These are phyloP conservation scores for Cancer borealis DNA, from an alignment of 2,888 invertebrate genomes.

Conservation along the genomic window DNA sequence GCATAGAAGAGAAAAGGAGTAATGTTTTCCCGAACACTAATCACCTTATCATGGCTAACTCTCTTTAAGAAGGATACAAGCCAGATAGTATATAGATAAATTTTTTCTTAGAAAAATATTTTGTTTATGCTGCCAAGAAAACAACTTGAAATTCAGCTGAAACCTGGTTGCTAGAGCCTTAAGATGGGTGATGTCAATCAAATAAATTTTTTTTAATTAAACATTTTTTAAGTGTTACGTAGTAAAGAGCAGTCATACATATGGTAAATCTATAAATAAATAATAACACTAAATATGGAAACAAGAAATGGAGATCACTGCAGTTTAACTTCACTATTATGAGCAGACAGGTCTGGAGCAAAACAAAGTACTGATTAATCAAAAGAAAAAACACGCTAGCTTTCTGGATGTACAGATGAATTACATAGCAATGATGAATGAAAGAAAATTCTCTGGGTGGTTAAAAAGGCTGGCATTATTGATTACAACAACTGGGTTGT, in stretches of 20 bases:
- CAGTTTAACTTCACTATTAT: not conserved
- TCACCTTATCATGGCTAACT: no score
- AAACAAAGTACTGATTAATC: not conserved
- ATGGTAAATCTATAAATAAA: not conserved
- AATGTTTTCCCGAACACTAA: no score
- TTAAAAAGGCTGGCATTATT: not conserved
- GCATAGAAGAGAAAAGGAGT: no score
- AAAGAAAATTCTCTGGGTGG: not conserved
- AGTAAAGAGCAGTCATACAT: not conserved
- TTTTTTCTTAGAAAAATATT: no score
- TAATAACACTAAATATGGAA: not conserved
- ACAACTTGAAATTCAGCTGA: not conserved
- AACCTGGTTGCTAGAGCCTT: not conserved
- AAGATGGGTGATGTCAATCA: not conserved
- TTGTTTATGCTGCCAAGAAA: not conserved
- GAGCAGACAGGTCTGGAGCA: not conserved
- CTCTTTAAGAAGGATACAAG: no score
- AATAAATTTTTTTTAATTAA: not conserved
- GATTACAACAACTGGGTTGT: not conserved
- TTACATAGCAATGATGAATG: not conserved
- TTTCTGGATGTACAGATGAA: not conserved
- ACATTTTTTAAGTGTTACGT: not conserved
- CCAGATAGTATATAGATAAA: no score
- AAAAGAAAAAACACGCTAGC: not conserved
- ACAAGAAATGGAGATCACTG: not conserved